phyloP scores from a whole-genome alignment of 1,140 invertebrate genomes.

The Chironomus striatipennis region DNA sequence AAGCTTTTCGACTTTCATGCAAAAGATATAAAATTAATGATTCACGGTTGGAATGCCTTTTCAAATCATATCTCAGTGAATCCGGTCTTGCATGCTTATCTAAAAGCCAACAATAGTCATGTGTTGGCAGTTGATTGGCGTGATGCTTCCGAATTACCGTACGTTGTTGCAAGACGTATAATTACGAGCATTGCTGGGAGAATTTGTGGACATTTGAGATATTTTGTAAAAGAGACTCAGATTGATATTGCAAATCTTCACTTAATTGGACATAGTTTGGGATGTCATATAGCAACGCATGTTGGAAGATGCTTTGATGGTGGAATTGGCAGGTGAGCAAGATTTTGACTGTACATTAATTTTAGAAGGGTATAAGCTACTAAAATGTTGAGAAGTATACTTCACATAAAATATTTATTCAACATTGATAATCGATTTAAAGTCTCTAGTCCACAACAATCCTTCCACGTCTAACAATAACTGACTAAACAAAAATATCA shows the following conservation, averaged over 20 bases:
- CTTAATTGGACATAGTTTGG: neutral
- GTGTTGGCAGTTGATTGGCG: neutral
- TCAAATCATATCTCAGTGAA: neutral
- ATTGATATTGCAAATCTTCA: neutral
- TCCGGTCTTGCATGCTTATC: neutral
- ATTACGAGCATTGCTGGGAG: neutral
- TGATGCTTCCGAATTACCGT: neutral
- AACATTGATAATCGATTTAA: too few relatives aligned
- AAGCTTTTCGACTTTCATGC: neutral
- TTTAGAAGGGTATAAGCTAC: neutral
- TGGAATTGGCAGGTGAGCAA: neutral
- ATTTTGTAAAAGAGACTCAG: neutral
- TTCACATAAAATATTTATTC: too few relatives aligned
- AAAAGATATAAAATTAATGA: neutral
- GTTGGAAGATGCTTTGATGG: neutral
- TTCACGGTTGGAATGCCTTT: neutral
- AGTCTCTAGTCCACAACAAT: neutral
- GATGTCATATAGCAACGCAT: neutral
- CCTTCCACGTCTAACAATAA: neutral
- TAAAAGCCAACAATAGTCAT: neutral
- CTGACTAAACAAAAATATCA: neutral
- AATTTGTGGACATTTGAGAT: neutral
- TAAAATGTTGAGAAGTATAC: too few relatives aligned
- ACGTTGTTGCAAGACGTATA: neutral
- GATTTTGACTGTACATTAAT: too few relatives aligned